A percentile compares a stretch with the other conserved stretches of the same genome.
Conservation (phyloP, 2,888 invertebrate species). For the Chymomyza fuscimana region DNA sequence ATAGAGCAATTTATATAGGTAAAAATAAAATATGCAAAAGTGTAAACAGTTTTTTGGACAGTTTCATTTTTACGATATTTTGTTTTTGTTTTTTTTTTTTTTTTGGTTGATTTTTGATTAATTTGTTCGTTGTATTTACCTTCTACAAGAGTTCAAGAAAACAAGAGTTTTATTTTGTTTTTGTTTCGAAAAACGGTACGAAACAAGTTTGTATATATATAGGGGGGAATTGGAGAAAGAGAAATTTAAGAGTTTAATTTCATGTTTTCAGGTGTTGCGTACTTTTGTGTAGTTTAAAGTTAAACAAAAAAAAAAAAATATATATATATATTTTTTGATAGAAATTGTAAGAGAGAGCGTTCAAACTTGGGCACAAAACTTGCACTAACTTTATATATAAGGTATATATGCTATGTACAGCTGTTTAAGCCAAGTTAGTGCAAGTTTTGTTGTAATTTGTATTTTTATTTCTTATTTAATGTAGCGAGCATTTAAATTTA, state of each 20-base stretch:
- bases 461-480: slow-evolving; percentile 36
- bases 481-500: slow-evolving; percentile 6
- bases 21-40: slow-evolving; percentile 56
- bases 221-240: slow-evolving; percentile 70
- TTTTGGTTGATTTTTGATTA: slow-evolving; percentile 34
- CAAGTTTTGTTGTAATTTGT: slow-evolving; percentile 23
- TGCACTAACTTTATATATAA: neutral
- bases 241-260: slow-evolving; percentile 70
- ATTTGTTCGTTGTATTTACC: slow-evolving; percentile 76
- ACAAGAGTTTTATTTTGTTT: slow-evolving; percentile 65
- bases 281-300: slow-evolving; percentile 37
- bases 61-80: slow-evolving; percentile 28
- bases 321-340: slow-evolving; percentile 18
- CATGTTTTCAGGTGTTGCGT: slow-evolving; percentile 42
- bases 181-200: neutral
- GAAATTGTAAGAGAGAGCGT: neutral
- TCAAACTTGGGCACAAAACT: slow-evolving; percentile 8
- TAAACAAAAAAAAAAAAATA: slow-evolving; percentile 24
- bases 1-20: slow-evolving; percentile 49
- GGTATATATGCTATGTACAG: neutral
- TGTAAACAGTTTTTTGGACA: slow-evolving; percentile 41
- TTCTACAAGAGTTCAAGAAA: slow-evolving; percentile 80
- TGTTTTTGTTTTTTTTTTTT: slow-evolving; percentile 44
- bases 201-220: slow-evolving; percentile 27
- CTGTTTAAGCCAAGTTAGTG: neutral